A percentile compares a stretch with the other conserved stretches of the same genome.
phyloP scores from a whole-genome alignment of 2,113 vertebrate genomes.

The Cryptotis parvus region DNA sequence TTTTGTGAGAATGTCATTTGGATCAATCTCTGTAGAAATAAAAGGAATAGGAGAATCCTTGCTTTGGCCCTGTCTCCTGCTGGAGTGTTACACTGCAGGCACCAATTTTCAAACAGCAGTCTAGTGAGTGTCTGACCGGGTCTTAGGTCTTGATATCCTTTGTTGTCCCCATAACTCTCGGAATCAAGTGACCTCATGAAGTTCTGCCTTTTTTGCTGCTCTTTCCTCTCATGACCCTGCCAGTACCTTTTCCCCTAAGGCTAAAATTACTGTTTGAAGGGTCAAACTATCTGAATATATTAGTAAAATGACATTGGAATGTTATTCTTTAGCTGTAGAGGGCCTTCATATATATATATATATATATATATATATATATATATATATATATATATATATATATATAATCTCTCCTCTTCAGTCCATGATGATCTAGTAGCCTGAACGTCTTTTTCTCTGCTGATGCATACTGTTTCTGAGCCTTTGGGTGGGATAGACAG shows the following conservation, averaged over 20 bases:
- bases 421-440: background rate
- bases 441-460: background rate
- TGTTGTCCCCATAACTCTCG: background rate
- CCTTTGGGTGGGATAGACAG: background rate
- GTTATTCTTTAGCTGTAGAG: background rate
- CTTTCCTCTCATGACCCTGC: background rate
- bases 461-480: background rate
- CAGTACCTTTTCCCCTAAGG: background rate
- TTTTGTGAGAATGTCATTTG: too few relatives aligned
- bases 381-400: too few relatives aligned
- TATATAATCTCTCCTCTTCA: background rate
- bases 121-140: background rate
- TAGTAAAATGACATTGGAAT: background rate
- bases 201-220: background rate
- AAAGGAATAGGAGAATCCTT: background rate
- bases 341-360: background rate
- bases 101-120: background rate
- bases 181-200: background rate
- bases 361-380: too few relatives aligned
- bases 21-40: too few relatives aligned
- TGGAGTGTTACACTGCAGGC: background rate
- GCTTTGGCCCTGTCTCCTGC: background rate
- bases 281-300: background rate
- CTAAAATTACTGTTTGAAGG: slow-evolving; percentile 4
- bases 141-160: background rate